These are phyloP conservation scores for Centropus unirufus DNA, from an alignment of 2,113 vertebrate genomes.

Conservation along the genomic window DNA sequence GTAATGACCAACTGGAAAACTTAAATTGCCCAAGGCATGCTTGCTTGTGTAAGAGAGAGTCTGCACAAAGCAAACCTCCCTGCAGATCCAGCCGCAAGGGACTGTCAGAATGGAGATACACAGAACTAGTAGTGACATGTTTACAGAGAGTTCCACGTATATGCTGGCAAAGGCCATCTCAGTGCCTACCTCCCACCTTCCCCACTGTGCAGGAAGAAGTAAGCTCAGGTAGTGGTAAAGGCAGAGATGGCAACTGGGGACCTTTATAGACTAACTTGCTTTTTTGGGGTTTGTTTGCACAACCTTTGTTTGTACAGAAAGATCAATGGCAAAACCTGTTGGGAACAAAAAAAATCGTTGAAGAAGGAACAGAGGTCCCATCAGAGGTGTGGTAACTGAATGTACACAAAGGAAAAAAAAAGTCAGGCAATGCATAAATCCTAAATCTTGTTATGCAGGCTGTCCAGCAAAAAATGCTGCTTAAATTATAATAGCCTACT, in stretches of 20 bases:
- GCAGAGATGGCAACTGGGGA: background rate
- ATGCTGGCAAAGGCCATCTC: background rate
- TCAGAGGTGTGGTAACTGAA: background rate
- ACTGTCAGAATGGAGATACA: background rate
- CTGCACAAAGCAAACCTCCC: background rate
- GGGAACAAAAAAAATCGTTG: background rate
- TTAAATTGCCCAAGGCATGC: rapidly evolving
- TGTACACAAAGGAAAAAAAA: background rate
- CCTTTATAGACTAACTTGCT: background rate
- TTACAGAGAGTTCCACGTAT: background rate
- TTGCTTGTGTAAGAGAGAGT: background rate
- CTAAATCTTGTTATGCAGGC: background rate
- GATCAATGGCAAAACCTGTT: background rate
- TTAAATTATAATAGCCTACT: background rate
- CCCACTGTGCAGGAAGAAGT: background rate
- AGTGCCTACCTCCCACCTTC: background rate
- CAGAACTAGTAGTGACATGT: background rate
- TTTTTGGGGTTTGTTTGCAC: background rate
- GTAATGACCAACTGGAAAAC: background rate
- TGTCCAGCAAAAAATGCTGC: background rate
- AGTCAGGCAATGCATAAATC: background rate
- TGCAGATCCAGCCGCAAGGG: background rate
- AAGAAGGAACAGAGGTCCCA: background rate
- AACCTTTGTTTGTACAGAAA: background rate
- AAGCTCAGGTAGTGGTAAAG: background rate